A percentile compares a stretch with the other conserved stretches of the same genome.
Evolutionary conservation across 2,113 vertebrate species (phyloP).

Genomic region (Psilopsiagon aurifrons): DNA sequence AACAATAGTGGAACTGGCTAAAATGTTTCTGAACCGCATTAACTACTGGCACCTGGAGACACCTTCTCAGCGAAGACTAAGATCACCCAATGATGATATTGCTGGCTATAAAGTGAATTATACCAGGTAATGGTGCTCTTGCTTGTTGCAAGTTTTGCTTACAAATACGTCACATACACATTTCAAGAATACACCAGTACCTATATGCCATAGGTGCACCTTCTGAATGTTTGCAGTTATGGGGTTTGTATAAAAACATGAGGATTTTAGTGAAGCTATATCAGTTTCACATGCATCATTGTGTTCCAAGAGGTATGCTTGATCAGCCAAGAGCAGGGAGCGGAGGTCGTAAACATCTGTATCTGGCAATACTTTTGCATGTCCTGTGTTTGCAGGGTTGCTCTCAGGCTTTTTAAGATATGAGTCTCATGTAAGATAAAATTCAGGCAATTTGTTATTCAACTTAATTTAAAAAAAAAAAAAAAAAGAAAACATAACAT

Average conservation of each 20-base stretch:
- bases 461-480: background rate
- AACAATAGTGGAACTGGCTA: slow-evolving; percentile 94
- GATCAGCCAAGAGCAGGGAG: background rate
- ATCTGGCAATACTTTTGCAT: background rate
- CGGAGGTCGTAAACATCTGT: background rate
- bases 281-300: background rate
- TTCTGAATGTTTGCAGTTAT: background rate
- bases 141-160: background rate
- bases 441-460: background rate
- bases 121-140: slow-evolving; percentile 83
- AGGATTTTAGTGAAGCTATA: background rate
- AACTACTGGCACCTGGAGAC: slow-evolving; percentile 99
- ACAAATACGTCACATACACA: rapidly evolving
- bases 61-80: slow-evolving; percentile 88
- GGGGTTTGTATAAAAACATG: background rate
- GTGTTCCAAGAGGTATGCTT: background rate
- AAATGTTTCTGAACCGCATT: slow-evolving; percentile 99
- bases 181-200: background rate
- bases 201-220: rapidly evolving
- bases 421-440: background rate
- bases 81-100: slow-evolving; percentile 89
- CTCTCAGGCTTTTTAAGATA: background rate
- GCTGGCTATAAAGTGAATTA: slow-evolving; percentile 97
- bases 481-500: background rate
- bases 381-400: background rate